Evolutionary conservation across 2,888 invertebrate genomes (phyloP), one percentile per base, ranked within the genome.

Genomic region (Girardia tigrina): DNA sequence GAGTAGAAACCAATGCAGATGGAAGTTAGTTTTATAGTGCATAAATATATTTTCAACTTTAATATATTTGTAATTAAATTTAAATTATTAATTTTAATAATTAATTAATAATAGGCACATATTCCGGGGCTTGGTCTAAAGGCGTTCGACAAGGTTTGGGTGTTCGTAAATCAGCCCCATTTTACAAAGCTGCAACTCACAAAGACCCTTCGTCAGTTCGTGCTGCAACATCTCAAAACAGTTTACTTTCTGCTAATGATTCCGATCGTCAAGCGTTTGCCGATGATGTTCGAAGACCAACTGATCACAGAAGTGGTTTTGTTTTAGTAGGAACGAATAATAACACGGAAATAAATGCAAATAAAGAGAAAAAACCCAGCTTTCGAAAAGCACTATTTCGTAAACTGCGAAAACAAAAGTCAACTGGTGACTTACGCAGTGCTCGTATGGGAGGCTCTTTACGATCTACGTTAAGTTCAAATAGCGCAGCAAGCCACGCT

Each of bases 91-190:
- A 36, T 36, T 36, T 8, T 12, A 36, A 36, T 36, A 69, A 74
- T 8, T 23, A 75, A 16, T 75, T 26, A 74, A 28, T 28, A 75
- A 8, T 79, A 84, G 85, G 85, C 29, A 83, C 83, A 26, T 87
- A 86, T 87, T 94, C 95, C 86, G 98, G 98, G 78, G 98, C 98
- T 88, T 98, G 98, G 98, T 88, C 93, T 86, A 89, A 94, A 76
- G 98, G 98, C 69, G 90, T 94, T 89, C 89, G 98, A 76, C 97
- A 98, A 84, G 98, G 98, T n/a, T 97, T 97, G 86, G 98, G 98
- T 75, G 93, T 97, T 76, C 89, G 98, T 75, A 91, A 91, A 80
- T 94, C 94, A 81, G 97, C 97, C 42, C 92, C 94, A 72, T 98
- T 95, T 86, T 95, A 94, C 77, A 88, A 93, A 85, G 95, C 95